phyloP scores from a whole-genome alignment of 1,140 invertebrate genomes.

The Centruroides vittatus region DNA sequence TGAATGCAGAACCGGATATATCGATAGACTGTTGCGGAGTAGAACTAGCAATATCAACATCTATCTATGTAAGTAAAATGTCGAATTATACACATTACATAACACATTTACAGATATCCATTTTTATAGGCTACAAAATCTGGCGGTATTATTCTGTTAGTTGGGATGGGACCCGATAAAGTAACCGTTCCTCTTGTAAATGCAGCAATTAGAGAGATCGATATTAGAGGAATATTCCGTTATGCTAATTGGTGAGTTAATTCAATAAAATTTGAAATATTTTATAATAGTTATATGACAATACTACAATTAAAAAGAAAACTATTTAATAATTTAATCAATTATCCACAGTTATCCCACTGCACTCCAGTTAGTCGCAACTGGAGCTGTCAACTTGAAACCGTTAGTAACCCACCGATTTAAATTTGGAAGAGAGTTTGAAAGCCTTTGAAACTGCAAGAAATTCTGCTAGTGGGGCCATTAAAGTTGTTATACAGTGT shows the following conservation, averaged over 20 bases:
- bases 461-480: slow-evolving; percentile 47
- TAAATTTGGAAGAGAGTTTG: slow-evolving; percentile 60
- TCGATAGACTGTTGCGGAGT: slow-evolving; percentile 80
- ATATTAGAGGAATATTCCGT: slow-evolving; percentile 80
- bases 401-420: slow-evolving; percentile 82
- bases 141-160: slow-evolving; percentile 66
- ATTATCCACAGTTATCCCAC: slow-evolving; percentile 51
- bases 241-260: slow-evolving; percentile 71
- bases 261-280: background rate
- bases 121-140: slow-evolving; percentile 53
- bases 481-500: slow-evolving; percentile 89
- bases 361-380: slow-evolving; percentile 64
- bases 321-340: too few relatives aligned
- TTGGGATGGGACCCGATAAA: slow-evolving; percentile 67
- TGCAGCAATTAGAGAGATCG: slow-evolving; percentile 66
- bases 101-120: too few relatives aligned
- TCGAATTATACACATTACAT: too few relatives aligned
- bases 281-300: too few relatives aligned
- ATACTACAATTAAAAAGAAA: too few relatives aligned
- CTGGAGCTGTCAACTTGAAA: slow-evolving; percentile 69
- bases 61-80: slow-evolving; percentile 46
- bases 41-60: slow-evolving; percentile 56
- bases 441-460: slow-evolving; percentile 75
- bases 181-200: slow-evolving; percentile 64
- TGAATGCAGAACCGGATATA: slow-evolving; percentile 55